Evolutionary conservation across 2,888 invertebrate species (phyloP), one percentile per base, ranked within the genome.

Genomic region (Andrena trimmerana): DNA sequence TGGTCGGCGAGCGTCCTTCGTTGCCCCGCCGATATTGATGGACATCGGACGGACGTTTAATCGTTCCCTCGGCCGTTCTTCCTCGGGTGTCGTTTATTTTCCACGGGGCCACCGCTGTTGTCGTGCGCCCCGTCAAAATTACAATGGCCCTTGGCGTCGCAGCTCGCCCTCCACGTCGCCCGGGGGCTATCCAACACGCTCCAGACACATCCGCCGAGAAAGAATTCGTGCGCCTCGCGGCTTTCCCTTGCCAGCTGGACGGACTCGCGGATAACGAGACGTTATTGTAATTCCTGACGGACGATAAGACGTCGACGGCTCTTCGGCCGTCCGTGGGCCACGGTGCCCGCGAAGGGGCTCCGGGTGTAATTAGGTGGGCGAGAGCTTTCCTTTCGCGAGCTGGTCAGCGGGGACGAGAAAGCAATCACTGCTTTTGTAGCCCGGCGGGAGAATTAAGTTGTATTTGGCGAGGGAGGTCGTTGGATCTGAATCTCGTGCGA

Each of bases 31-130:
- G 82, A 83, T 83, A 83, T 83, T 78, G 83, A 83, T 78, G 80
- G 83, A 81, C 81, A 69, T 73, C 81, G 76, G 80, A 84, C 80
- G 83, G 84, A 84, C 84, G 73, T 84, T 84, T 84, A 84, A 84
- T 84, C 83, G 84, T 83, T 84, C 83, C 83, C 68, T 67, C 60
- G 68, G 33, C 50, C 69, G 24, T 72, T 78, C 72, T 36, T 74
- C 67, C 48, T 50, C 68, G 67, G 29, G 8, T 13, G 65, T 84
- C 80, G 71, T 83, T 84, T 83, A 83, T 83, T 81, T 83, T 74
- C 71, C 71, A 27, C 62, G 60, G 52, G 52, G 42, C 33, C 57
- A 42, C 68, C 62, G 66, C 63, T 33, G 68, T 60, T 60, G 74
- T 78, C 71, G 74, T 69, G 62, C 73, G 48, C 69, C 27, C 63